A percentile compares a stretch with the other conserved stretches of the same genome.
These are phyloP conservation scores for Dysmachus trigonus DNA, from an alignment of 2,888 invertebrate genomes.

Conservation along the genomic window DNA sequence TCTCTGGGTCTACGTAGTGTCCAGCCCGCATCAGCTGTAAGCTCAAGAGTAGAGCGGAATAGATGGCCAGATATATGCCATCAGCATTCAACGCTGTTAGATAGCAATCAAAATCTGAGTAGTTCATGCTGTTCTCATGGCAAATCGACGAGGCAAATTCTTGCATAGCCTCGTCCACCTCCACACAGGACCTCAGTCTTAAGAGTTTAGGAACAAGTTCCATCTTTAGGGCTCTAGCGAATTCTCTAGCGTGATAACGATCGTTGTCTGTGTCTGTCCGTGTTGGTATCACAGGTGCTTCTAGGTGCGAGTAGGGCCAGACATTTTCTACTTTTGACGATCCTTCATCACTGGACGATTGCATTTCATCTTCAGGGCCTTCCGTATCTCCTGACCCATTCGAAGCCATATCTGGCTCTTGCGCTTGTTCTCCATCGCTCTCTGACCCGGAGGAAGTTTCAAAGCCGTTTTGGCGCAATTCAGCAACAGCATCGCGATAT, in stretches of 20 bases:
- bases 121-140: slow-evolving; percentile 71
- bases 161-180: slow-evolving; percentile 90
- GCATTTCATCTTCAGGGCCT: slow-evolving; percentile 75
- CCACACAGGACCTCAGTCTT: slow-evolving; percentile 80
- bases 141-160: slow-evolving; percentile 92
- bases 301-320: slow-evolving; percentile 64
- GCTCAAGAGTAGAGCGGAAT: slow-evolving; percentile 83
- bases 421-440: slow-evolving; percentile 75
- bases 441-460: slow-evolving; percentile 69
- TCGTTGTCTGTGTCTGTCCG: slow-evolving; percentile 80
- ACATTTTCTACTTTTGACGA: slow-evolving; percentile 63
- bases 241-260: slow-evolving; percentile 85
- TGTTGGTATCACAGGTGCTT: slow-evolving; percentile 62
- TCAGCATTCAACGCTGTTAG: slow-evolving; percentile 87
- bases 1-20: slow-evolving; percentile 73
- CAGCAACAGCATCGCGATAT: slow-evolving; percentile 78
- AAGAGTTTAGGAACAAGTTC: slow-evolving; percentile 81
- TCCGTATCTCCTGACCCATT: slow-evolving; percentile 76
- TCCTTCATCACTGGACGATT: slow-evolving; percentile 65
- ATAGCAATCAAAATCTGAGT: slow-evolving; percentile 68
- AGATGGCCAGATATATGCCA: slow-evolving; percentile 91
- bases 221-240: slow-evolving; percentile 78
- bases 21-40: slow-evolving; percentile 79
- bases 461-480: slow-evolving; percentile 72
- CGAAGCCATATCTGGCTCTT: slow-evolving; percentile 74